Evolutionary conservation across 2,113 vertebrate species (phyloP).

Genomic region (Epinephelus fuscoguttatus): DNA sequence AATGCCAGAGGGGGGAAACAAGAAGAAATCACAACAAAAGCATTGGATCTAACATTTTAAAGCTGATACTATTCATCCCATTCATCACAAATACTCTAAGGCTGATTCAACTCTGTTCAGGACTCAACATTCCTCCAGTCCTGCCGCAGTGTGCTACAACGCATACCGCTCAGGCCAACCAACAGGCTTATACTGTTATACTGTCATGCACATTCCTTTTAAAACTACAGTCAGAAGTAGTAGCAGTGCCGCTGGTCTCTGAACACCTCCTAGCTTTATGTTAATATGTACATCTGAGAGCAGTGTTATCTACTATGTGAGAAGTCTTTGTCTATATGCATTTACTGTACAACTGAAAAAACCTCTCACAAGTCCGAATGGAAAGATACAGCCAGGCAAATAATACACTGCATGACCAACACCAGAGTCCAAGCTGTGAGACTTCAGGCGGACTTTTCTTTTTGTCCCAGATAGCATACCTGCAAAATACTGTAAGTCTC

Average conservation of each 20-base stretch:
- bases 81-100: constrained; percentile 69
- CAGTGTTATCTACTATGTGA: constrained; percentile 36
- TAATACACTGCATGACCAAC: constrained; percentile 51
- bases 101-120: constrained; percentile 58
- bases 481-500: constrained; percentile 60
- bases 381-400: constrained; percentile 46
- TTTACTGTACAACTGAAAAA: constrained; percentile 45
- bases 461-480: constrained; percentile 52
- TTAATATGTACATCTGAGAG: constrained; percentile 63
- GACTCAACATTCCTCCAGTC: constrained; percentile 56
- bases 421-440: constrained; percentile 52
- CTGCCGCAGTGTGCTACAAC: constrained; percentile 78
- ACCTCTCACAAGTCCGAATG: constrained; percentile 40
- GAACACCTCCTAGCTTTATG: constrained; percentile 51
- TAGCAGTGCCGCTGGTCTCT: constrained; percentile 58
- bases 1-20: neutral
- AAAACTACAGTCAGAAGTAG: constrained; percentile 49
- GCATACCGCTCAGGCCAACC: constrained; percentile 62
- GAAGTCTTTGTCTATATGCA: constrained; percentile 30
- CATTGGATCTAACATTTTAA: constrained; percentile 61
- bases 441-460: constrained; percentile 38
- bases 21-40: constrained; percentile 36
- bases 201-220: constrained; percentile 57
- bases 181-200: constrained; percentile 40
- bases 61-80: constrained; percentile 60